phyloP scores from a whole-genome alignment of 1,140 invertebrate species.

The Musca domestica region DNA sequence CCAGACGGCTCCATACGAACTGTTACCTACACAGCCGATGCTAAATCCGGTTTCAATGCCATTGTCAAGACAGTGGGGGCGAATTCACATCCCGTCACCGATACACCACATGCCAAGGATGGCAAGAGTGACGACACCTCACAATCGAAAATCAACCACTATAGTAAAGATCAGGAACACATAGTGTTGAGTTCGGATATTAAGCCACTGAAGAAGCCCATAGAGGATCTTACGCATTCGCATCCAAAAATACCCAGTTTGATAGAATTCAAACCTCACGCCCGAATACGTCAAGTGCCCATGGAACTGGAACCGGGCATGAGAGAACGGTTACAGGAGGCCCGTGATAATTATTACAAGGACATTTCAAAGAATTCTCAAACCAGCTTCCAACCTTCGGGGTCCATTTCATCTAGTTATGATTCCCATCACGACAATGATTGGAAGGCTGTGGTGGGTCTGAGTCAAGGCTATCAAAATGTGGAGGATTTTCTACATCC shows the following conservation, averaged over 20 bases:
- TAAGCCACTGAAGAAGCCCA: slow-evolving; percentile 43
- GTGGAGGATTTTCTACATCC: slow-evolving; percentile 41
- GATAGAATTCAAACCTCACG: slow-evolving; percentile 49
- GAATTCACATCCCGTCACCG: slow-evolving; percentile 55
- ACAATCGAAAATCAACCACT: slow-evolving; percentile 54
- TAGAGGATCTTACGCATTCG: slow-evolving; percentile 46
- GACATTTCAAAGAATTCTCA: slow-evolving; percentile 44
- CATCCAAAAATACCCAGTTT: slow-evolving; percentile 49
- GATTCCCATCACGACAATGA: slow-evolving; percentile 41
- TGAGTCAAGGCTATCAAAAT: slow-evolving; percentile 31
- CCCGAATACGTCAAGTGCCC: slow-evolving; percentile 48
- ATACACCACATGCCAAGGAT: slow-evolving; percentile 38
- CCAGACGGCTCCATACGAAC: slow-evolving; percentile 64
- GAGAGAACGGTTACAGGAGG: slow-evolving; percentile 38
- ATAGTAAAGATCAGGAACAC: slow-evolving; percentile 52
- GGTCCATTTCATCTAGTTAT: slow-evolving; percentile 21
- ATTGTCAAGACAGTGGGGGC: slow-evolving; percentile 62
- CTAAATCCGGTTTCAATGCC: slow-evolving; percentile 65
- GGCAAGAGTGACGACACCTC: slow-evolving; percentile 43
- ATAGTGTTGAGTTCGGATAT: slow-evolving; percentile 52
- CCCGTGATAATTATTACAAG: slow-evolving; percentile 46
- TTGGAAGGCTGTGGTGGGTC: slow-evolving; percentile 44
- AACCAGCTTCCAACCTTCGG: neutral
- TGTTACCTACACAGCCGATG: slow-evolving; percentile 64
- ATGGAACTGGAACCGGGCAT: slow-evolving; percentile 50